These are phyloP conservation scores for Idris sp. DNA, from an alignment of 1,140 invertebrate species.

Conservation along the genomic window DNA sequence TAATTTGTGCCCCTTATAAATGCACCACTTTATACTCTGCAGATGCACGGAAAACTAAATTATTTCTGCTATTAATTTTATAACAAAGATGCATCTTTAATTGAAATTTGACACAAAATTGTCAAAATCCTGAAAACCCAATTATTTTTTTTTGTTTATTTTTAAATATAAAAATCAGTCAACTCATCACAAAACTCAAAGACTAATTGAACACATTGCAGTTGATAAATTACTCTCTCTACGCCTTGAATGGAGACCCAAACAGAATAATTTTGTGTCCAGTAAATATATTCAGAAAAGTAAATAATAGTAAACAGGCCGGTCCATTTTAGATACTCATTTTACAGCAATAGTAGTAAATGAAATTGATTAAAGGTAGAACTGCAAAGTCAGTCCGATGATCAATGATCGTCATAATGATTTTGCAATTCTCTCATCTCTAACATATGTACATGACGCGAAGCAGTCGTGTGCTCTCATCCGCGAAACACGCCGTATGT, in stretches of 20 bases:
- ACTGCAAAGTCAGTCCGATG: conserved; percentile 13
- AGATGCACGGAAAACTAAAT: too few relatives aligned
- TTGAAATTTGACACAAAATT: too few relatives aligned
- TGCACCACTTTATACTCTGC: too few relatives aligned
- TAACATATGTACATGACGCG: conserved; percentile 45
- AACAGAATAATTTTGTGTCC: conserved; percentile 2
- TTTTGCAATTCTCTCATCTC: conserved; percentile 36
- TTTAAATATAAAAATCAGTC: too few relatives aligned
- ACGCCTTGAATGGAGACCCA: neutral
- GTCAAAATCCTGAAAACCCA: too few relatives aligned
- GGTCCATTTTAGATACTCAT: conserved; percentile 2
- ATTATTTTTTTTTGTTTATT: too few relatives aligned
- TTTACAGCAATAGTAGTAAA: conserved; percentile 8
- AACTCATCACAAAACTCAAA: neutral
- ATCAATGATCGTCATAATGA: conserved; percentile 49
- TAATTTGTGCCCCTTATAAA: too few relatives aligned
- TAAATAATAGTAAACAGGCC: conserved; percentile 42
- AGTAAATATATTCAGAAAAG: conserved; percentile 10
- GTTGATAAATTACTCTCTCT: conserved; percentile 12
- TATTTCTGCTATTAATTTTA: too few relatives aligned
- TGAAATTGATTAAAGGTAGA: conserved; percentile 1
- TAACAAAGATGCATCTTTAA: too few relatives aligned
- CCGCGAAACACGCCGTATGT: conserved; percentile 60
- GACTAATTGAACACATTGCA: neutral
- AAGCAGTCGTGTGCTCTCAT: conserved; percentile 52